Conservation (phyloP, 2,797 vertebrate genomes). For the Bradypodion pumilum region DNA sequence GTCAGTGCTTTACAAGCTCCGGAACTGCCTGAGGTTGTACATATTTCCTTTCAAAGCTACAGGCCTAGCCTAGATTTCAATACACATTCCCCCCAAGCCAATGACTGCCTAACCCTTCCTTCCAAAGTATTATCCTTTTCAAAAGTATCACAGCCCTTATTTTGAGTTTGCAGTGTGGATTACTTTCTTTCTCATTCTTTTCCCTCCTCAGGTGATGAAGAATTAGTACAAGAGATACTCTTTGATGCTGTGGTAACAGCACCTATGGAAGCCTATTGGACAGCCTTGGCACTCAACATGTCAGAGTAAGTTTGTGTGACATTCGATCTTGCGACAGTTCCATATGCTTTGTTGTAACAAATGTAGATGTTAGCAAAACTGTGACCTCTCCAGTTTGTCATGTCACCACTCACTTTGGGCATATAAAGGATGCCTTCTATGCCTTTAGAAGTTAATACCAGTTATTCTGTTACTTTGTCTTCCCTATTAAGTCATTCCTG, state of each 20-base stretch:
- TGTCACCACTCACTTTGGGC: too few relatives aligned
- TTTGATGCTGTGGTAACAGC: conserved; percentile 95
- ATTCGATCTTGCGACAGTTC: background rate
- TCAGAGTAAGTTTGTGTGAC: conserved; percentile 77
- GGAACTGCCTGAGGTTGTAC: background rate
- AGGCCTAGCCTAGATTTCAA: background rate
- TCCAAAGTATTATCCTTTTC: conserved; percentile 15
- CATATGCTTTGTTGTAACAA: background rate
- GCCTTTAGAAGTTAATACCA: too few relatives aligned
- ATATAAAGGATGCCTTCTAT: too few relatives aligned
- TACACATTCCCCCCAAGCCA: background rate
- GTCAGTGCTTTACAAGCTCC: conserved; percentile 1
- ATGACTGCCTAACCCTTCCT: too few relatives aligned
- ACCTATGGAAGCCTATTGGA: conserved; percentile 98
- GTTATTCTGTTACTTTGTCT: too few relatives aligned
- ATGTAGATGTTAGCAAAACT: too few relatives aligned
- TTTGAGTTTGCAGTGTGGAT: background rate
- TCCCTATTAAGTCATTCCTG: too few relatives aligned
- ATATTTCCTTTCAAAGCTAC: background rate
- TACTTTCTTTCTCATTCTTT: background rate
- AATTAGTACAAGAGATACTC: conserved; percentile 87
- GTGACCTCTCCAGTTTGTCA: too few relatives aligned
- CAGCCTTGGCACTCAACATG: conserved; percentile 85
- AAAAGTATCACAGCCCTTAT: background rate
- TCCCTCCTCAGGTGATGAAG: conserved; percentile 82